phyloP scores from a whole-genome alignment of 2,888 invertebrate species.

The Morpho achilles region DNA sequence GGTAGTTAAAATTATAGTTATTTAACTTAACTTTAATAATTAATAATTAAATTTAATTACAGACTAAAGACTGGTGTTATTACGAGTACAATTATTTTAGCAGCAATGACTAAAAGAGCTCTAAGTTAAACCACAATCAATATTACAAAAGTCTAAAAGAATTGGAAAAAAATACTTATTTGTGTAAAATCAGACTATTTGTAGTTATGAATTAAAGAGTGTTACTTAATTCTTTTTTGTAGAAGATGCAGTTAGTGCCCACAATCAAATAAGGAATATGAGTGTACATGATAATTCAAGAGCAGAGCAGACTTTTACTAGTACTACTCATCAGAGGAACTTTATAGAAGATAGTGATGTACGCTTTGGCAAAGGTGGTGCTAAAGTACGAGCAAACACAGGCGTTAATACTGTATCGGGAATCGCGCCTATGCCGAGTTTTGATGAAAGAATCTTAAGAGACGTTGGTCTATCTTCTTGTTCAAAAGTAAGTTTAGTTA shows the following conservation, averaged over 20 bases:
- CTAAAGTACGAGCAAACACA: constrained; percentile 20
- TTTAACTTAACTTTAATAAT: no score
- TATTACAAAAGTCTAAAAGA: no score
- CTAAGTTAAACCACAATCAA: no score
- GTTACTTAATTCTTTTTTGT: neutral
- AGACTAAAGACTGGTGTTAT: no score
- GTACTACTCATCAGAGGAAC: neutral
- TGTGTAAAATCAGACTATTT: no score
- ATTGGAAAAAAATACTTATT: no score
- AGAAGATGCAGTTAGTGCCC: constrained; percentile 8
- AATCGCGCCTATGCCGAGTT: constrained; percentile 22
- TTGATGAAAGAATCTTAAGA: constrained; percentile 36
- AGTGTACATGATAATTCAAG: neutral
- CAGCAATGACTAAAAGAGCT: no score
- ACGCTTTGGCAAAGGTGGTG: neutral
- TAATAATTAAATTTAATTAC: no score
- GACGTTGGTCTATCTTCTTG: constrained; percentile 35
- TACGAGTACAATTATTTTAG: no score
- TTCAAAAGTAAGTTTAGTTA: constrained; percentile 33
- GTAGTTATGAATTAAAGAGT: neutral
- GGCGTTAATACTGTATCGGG: constrained; percentile 10
- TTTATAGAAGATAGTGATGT: constrained; percentile 1
- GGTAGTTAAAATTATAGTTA: no score
- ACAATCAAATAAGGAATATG: constrained; percentile 8
- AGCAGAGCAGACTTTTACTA: neutral